Percentiles rank a stretch among this genome's conserved stretches.
These are phyloP conservation scores for Capreolus pygargus DNA, from an alignment of 2,113 vertebrate genomes.

Conservation along the genomic window DNA sequence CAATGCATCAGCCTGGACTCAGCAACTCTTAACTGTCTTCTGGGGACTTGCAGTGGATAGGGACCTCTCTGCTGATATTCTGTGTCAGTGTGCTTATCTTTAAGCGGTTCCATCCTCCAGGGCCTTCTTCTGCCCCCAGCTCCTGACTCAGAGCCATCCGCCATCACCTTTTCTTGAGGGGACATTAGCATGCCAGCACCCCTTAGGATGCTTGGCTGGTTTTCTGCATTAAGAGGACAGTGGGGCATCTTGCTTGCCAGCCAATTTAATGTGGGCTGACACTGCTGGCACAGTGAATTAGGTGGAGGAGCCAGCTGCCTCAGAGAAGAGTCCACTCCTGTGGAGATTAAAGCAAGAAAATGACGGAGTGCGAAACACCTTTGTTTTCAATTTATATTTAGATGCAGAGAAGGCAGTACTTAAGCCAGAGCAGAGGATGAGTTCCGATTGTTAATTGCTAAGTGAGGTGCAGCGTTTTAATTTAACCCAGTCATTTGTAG, in stretches of 20 bases:
- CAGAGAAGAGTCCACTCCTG: not conserved
- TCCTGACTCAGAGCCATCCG: not conserved
- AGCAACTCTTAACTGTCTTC: not conserved
- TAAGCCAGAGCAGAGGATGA: conserved; percentile 32
- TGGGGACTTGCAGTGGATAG: not conserved
- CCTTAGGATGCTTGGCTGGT: not conserved
- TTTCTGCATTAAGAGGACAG: conserved; percentile 30
- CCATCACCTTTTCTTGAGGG: not conserved
- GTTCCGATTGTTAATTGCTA: conserved; percentile 32
- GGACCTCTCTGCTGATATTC: not conserved
- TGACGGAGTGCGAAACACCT: not conserved
- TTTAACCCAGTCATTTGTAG: conserved; percentile 22
- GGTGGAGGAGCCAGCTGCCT: not conserved
- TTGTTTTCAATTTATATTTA: conserved; percentile 32
- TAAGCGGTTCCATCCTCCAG: not conserved
- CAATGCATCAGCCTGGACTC: not conserved
- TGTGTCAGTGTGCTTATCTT: not conserved
- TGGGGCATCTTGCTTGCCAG: conserved; percentile 10
- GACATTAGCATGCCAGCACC: not conserved
- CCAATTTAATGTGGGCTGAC: conserved; percentile 33
- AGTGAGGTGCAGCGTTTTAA: not conserved
- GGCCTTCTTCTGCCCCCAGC: no score
- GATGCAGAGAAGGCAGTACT: conserved; percentile 21
- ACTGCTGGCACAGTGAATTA: conserved; percentile 43
- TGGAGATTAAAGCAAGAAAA: conserved; percentile 52